Evolutionary conservation across 2,888 invertebrate species (phyloP), one percentile per base, ranked within the genome.

Genomic region (Prosopocoilus inquinatus): DNA sequence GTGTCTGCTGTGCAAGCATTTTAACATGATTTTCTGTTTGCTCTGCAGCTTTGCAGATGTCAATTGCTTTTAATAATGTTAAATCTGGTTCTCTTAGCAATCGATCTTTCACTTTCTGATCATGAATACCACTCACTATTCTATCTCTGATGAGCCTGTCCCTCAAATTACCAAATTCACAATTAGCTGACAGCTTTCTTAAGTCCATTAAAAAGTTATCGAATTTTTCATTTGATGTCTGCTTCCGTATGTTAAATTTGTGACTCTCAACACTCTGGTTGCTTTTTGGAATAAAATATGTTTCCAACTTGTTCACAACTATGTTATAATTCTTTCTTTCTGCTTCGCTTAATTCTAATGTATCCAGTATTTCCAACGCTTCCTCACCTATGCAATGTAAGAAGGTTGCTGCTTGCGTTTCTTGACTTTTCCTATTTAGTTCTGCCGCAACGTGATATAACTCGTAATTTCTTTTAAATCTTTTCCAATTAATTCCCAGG

Each of bases 131-230:
- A 35, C 53, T 43, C 2, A 64, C 52, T 9, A 64, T 57, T 52
- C 58, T 44, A 38, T 64, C 63, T 33, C 54, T 56, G 5, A 61
- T 55, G 13, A 64, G 38, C 39, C 51, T 53, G 11, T 65, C 59
- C 20, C 47, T 47, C 4, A 59, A 36, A 8, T 15, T 9, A 7
- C 56, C 62, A 36, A 58, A 63, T 11, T 63, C 59, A 55, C 62
- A 65, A 32, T 50, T 50, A 34, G 52, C 49, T 11, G 58, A 8
- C 7, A 20, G 20, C 20, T 20, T 20, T 2, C 20, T 2, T 20
- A 20, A 20, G 4, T 20, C 20, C 20, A 20, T 51, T 13, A 55
- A 38, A 51, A 53, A 61, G 2, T 35, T 11, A 41, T 61, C 59
- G 49, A 56, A 53, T 3, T 12, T 33, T 50, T 59, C 57, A 9